Conservation (phyloP, 2,113 vertebrate genomes). For the Varanus salvator region DNA sequence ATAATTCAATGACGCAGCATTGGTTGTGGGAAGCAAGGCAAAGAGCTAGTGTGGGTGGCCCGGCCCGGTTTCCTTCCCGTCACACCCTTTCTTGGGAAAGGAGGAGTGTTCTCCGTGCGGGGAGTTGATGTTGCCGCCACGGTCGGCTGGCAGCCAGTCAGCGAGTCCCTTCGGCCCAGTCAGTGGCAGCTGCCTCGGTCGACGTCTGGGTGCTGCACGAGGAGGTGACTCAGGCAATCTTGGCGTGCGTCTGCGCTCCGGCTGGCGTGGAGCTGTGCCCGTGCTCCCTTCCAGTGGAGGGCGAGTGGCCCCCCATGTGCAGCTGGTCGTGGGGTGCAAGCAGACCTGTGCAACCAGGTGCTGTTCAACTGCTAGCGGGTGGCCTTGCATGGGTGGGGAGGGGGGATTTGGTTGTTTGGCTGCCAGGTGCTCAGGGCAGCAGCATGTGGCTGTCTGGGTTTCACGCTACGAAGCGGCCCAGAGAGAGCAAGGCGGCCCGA, state of each 20-base stretch:
- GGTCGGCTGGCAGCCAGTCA: too few species aligned
- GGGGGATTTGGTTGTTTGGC: neutral
- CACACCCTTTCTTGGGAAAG: too few species aligned
- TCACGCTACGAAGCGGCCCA: neutral
- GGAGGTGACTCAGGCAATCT: neutral
- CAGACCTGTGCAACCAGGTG: neutral
- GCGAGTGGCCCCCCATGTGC: too few species aligned
- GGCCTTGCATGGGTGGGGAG: neutral
- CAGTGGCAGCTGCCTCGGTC: neutral
- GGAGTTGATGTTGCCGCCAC: neutral
- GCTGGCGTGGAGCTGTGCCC: neutral
- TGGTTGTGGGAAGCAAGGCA: neutral
- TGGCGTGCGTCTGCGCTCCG: neutral
- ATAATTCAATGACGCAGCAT: too few species aligned
- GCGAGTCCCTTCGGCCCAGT: neutral
- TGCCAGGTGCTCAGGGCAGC: too few species aligned
- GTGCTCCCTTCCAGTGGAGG: neutral
- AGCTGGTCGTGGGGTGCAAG: neutral
- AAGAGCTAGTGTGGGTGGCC: neutral
- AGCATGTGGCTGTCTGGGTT: neutral
- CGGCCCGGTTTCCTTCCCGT: too few species aligned
- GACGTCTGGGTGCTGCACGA: neutral
- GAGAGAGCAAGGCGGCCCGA: accelerated
- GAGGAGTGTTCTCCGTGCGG: too few species aligned
- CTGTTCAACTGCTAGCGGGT: neutral